Conservation (phyloP, 2,888 invertebrate species). For the Amiota mariae region DNA sequence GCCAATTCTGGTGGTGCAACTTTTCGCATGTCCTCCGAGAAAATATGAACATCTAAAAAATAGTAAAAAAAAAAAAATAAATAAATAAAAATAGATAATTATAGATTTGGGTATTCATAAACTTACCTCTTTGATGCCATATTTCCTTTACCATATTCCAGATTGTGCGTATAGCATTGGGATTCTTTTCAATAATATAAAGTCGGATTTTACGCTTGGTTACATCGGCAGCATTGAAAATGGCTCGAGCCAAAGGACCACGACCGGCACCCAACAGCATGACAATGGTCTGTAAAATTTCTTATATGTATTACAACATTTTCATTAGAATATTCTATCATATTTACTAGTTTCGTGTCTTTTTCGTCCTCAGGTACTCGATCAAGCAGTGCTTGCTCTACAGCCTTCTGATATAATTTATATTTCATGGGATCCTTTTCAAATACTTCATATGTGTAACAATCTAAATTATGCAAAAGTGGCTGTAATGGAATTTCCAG, state of each 20-base stretch:
- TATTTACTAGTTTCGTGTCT: slow-evolving; percentile 75
- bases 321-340: neutral
- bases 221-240: slow-evolving; percentile 84
- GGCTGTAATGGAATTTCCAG: slow-evolving; percentile 95
- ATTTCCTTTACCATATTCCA: slow-evolving; percentile 83
- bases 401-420: slow-evolving; percentile 88
- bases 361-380: slow-evolving; percentile 74
- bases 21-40: slow-evolving; percentile 90
- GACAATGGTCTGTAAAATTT: slow-evolving; percentile 75
- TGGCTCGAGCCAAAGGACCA: slow-evolving; percentile 94
- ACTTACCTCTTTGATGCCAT: slow-evolving; percentile 79
- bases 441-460: slow-evolving; percentile 97
- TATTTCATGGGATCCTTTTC: slow-evolving; percentile 98
- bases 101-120: neutral
- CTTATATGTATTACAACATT: neutral
- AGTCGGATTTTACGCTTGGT: slow-evolving; percentile 84
- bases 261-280: slow-evolving; percentile 96
- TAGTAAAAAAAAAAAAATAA: no score
- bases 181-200: slow-evolving; percentile 98
- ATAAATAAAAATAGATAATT: neutral
- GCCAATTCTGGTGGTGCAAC: slow-evolving; percentile 88
- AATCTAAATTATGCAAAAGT: slow-evolving; percentile 94
- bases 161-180: slow-evolving; percentile 92
- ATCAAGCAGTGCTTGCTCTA: slow-evolving; percentile 83
- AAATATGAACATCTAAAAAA: slow-evolving; percentile 80